Conservation (phyloP, 1,140 invertebrate species). For the Drusus annulatus region DNA sequence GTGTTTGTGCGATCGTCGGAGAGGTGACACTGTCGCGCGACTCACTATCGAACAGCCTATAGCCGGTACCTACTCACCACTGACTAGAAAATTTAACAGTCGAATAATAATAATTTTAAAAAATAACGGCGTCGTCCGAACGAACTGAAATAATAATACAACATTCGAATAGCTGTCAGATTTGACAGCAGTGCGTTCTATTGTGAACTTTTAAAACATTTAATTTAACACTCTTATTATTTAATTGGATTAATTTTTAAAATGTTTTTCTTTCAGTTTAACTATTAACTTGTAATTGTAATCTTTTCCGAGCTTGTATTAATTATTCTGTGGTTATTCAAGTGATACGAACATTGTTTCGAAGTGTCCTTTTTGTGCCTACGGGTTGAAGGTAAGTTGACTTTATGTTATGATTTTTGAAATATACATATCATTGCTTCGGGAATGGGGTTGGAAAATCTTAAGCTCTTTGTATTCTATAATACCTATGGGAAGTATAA, state of each 20-base stretch:
- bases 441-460: no score
- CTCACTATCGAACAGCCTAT: slow-evolving; percentile 16
- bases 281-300: background rate
- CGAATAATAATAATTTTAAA: background rate
- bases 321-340: slow-evolving; percentile 12
- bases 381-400: background rate
- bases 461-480: background rate
- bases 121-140: background rate
- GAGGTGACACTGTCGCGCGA: background rate
- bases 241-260: background rate
- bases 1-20: slow-evolving; percentile 14
- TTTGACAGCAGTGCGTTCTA: background rate
- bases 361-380: slow-evolving; percentile 2
- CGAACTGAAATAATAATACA: background rate
- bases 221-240: background rate
- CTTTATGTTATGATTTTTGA: no score
- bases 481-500: background rate
- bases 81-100: background rate
- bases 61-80: slow-evolving; percentile 14
- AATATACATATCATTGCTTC: no score
- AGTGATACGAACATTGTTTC: slow-evolving; percentile 9
- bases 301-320: background rate
- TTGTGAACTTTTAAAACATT: background rate
- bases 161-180: slow-evolving; percentile 10
- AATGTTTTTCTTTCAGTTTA: slow-evolving; percentile 10